A percentile compares a stretch with the other conserved stretches of the same genome.
Conservation (phyloP, 2,113 vertebrate genomes). For the Rhizomys pruinosus region DNA sequence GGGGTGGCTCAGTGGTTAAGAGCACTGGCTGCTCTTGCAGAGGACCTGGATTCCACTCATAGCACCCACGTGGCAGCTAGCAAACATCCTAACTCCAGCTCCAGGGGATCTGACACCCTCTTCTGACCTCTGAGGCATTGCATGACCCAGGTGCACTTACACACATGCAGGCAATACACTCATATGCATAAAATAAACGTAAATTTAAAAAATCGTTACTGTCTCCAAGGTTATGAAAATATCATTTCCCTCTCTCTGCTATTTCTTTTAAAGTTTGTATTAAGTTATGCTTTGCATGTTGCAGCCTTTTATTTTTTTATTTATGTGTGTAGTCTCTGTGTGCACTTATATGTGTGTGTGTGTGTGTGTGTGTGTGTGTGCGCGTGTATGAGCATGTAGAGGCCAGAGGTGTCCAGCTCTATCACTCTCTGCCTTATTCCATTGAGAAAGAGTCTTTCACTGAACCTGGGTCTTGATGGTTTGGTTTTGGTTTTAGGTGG, state of each 20-base stretch:
- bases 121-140: too few species aligned
- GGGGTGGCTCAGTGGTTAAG: too few species aligned
- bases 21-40: too few species aligned
- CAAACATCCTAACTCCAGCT: too few species aligned
- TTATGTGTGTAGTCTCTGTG: not conserved
- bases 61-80: too few species aligned
- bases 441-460: not conserved
- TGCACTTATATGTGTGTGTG: too few species aligned
- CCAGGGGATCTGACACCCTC: too few species aligned
- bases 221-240: not conserved
- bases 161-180: too few species aligned
- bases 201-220: conserved; percentile 48
- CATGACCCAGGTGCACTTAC: too few species aligned
- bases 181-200: too few species aligned
- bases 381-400: not conserved
- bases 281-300: conserved; percentile 8
- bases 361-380: too few species aligned
- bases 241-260: not conserved
- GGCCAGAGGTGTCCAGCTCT: not conserved
- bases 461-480: not conserved
- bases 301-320: not conserved
- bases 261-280: conserved; percentile 27
- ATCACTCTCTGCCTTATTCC: not conserved
- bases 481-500: not conserved
- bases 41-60: too few species aligned